phyloP scores from a whole-genome alignment of 1,140 invertebrate genomes.

The Drosophila suzukii region DNA sequence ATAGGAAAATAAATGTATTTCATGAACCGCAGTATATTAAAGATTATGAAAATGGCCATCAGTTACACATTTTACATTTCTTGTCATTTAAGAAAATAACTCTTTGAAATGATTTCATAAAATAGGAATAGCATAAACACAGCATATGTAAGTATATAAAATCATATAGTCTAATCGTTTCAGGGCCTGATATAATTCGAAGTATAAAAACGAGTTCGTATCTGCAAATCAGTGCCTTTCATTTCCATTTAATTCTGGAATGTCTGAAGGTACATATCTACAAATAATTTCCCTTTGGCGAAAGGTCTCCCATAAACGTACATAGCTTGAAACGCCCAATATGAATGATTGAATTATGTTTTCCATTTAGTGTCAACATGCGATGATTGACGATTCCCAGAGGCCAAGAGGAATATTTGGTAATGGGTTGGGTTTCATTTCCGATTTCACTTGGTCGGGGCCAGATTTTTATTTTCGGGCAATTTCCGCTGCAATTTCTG shows the following conservation, averaged over 20 bases:
- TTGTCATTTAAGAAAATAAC: too few relatives aligned
- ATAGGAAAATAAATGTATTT: too few relatives aligned
- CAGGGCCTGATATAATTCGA: too few relatives aligned
- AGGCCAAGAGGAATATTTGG: constrained; percentile 17
- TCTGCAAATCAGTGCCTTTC: too few relatives aligned
- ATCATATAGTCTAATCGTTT: too few relatives aligned
- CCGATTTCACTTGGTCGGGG: constrained; percentile 44
- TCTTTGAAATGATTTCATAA: too few relatives aligned
- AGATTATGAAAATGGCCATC: too few relatives aligned
- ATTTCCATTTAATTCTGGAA: not conserved
- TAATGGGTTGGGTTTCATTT: constrained; percentile 45
- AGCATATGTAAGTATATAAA: too few relatives aligned
- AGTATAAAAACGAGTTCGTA: too few relatives aligned
- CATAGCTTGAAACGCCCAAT: not conserved
- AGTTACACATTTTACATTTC: too few relatives aligned
- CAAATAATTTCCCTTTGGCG: not conserved
- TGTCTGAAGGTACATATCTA: not conserved
- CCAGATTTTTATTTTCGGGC: constrained; percentile 36
- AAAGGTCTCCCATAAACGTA: not conserved
- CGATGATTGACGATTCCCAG: constrained; percentile 28
- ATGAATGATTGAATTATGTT: constrained; percentile 37
- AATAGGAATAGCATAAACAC: too few relatives aligned
- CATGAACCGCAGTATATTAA: too few relatives aligned
- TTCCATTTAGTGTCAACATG: constrained; percentile 26
- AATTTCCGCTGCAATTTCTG: constrained; percentile 70